Base-by-base conservation (phyloP, 1,140 invertebrate genomes). In the Drosophila arawakana region DNA sequence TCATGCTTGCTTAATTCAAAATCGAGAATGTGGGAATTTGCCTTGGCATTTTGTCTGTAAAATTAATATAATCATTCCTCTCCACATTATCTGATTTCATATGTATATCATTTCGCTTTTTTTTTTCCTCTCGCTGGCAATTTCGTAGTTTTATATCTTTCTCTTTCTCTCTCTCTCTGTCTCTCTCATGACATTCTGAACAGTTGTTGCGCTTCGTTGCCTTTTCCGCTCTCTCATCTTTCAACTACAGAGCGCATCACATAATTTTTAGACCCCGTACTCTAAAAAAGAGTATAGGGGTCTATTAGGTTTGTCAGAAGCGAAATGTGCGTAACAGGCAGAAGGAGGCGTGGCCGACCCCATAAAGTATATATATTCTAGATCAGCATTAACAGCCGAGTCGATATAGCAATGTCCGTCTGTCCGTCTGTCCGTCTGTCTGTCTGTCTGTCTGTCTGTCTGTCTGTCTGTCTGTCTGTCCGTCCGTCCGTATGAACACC, bases 61-160 rank as follows among this genome's bases (percentile, higher is more conserved):
- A 35, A 61, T 70, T 54, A 61, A 70, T 70, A 62, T 52, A 25
- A 62, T 70, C 47, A 70, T 43, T 61, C 34, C 52, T 30, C 46
- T 52, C 21, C 18, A n/a, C n/a, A n/a, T 54, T 54, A 35, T 54
- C 25, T 35, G 25, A 52, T 25, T 54, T 30, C 25, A 30, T 30
- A 30, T 30, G 25, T 30, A 30, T 30, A 30, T 30, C 25, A 5
- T 30, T 30, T 30, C 25, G 7, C 35, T 37, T 37, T 18, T 57
- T 7, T 39, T 10, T 37, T 58, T 47, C 13, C 15, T 58, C 13
- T 66, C 54, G 71, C 41, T 60, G 49, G 55, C 65, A 54, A 69
- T 73, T 73, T 68, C 37, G 59, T 49, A 47, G 47, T 68, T 73
- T 68, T 68, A 73, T 73, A 58, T 60, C 46, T 43, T 44, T 15